phyloP scores from a whole-genome alignment of 2,888 invertebrate species.

The Nemapogon koenigi region DNA sequence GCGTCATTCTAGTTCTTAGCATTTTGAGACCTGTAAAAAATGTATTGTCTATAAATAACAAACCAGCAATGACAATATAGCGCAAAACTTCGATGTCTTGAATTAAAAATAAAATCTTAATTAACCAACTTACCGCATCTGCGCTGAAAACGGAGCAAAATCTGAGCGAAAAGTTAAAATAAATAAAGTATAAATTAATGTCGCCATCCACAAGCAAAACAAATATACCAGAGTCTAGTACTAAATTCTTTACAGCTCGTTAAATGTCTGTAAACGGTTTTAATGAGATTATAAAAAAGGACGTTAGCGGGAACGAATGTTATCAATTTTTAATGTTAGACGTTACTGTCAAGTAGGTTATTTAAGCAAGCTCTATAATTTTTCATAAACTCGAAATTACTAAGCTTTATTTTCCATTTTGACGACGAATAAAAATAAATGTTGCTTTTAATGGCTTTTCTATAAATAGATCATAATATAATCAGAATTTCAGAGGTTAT shows the following conservation, averaged over 20 bases:
- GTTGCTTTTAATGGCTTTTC: too few species aligned
- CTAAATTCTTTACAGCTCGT: slow-evolving; percentile 46
- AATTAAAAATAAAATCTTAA: background rate
- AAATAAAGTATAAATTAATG: slow-evolving; percentile 27
- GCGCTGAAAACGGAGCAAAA: background rate
- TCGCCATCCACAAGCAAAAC: slow-evolving; percentile 25
- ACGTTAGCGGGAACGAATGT: slow-evolving; percentile 20
- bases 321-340: slow-evolving; percentile 23
- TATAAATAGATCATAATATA: too few species aligned
- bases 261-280: slow-evolving; percentile 47
- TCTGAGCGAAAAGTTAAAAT: slow-evolving; percentile 20
- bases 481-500: too few species aligned
- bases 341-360: slow-evolving; percentile 8
- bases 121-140: slow-evolving; percentile 1
- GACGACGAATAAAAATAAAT: too few species aligned
- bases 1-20: too few species aligned
- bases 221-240: slow-evolving; percentile 34
- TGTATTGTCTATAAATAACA: too few species aligned
- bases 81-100: too few species aligned
- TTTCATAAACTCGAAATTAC: too few species aligned
- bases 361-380: too few species aligned
- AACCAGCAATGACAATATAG: too few species aligned
- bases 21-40: too few species aligned
- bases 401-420: too few species aligned
- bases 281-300: slow-evolving; percentile 48